Evolutionary conservation across 1,140 invertebrate species (phyloP).

Genomic region (Lepidurus couesii): DNA sequence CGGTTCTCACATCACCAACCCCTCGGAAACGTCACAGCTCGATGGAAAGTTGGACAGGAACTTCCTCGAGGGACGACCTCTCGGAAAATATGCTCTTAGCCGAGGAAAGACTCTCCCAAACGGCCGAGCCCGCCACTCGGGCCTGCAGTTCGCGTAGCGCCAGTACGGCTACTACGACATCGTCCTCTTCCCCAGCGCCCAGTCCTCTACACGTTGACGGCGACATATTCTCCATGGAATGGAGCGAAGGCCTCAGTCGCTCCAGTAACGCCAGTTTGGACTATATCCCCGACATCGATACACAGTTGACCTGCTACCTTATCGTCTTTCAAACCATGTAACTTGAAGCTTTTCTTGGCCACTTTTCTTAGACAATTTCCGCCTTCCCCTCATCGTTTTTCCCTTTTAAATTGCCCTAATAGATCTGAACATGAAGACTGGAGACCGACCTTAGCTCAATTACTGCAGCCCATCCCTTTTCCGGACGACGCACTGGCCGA

Average conservation of each 20-base stretch:
- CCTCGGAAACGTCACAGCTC: background rate
- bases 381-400: slow-evolving; percentile 26
- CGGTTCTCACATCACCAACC: background rate
- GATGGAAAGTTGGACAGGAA: background rate
- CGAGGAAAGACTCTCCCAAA: background rate
- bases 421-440: slow-evolving; percentile 71
- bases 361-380: slow-evolving; percentile 21
- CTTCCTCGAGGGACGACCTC: background rate
- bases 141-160: background rate
- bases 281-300: slow-evolving; percentile 40
- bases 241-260: background rate
- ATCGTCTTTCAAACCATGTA: slow-evolving; percentile 54
- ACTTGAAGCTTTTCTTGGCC: slow-evolving; percentile 40
- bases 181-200: background rate
- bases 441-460: slow-evolving; percentile 63
- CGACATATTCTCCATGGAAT: background rate
- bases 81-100: background rate
- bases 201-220: background rate
- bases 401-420: slow-evolving; percentile 29
- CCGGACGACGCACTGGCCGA: slow-evolving; percentile 61
- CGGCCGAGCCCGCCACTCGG: background rate
- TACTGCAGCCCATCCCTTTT: slow-evolving; percentile 77
- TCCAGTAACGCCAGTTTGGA: slow-evolving; percentile 35
- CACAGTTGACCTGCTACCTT: slow-evolving; percentile 48
- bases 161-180: background rate